Evolutionary conservation across 2,797 vertebrate genomes (phyloP).

Genomic region (Acropternis orthonyx): DNA sequence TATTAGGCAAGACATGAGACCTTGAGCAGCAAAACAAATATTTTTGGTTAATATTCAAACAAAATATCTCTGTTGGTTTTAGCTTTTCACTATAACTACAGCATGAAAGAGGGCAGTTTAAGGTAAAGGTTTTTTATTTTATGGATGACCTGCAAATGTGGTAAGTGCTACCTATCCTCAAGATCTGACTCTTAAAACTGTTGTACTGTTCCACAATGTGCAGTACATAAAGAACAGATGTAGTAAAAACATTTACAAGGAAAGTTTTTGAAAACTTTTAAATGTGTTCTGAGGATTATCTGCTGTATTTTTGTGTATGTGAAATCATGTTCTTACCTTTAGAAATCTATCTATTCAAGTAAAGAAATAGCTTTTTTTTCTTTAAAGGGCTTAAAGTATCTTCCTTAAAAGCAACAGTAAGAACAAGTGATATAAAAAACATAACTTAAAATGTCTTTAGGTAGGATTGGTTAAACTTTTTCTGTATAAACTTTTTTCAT

Average conservation of each 20-base stretch:
- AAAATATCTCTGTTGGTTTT: not conserved
- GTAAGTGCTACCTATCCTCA: not conserved
- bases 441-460: not conserved
- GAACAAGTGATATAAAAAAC: not conserved
- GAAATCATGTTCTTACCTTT: not conserved
- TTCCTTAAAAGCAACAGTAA: not conserved
- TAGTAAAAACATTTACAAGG: not conserved
- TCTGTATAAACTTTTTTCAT: not conserved
- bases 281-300: not conserved
- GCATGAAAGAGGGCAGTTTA: not conserved
- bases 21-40: not conserved
- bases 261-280: not conserved
- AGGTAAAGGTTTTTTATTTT: not conserved
- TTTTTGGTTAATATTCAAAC: not conserved
- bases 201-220: not conserved
- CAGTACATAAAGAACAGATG: not conserved
- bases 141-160: not conserved
- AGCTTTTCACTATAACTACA: not conserved
- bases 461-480: not conserved
- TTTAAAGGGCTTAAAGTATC: not conserved
- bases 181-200: not conserved
- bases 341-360: not conserved
- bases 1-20: not conserved
- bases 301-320: not conserved
- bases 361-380: not conserved